Conservation (phyloP, 1,140 invertebrate species). For the Acromyrmex heyeri region DNA sequence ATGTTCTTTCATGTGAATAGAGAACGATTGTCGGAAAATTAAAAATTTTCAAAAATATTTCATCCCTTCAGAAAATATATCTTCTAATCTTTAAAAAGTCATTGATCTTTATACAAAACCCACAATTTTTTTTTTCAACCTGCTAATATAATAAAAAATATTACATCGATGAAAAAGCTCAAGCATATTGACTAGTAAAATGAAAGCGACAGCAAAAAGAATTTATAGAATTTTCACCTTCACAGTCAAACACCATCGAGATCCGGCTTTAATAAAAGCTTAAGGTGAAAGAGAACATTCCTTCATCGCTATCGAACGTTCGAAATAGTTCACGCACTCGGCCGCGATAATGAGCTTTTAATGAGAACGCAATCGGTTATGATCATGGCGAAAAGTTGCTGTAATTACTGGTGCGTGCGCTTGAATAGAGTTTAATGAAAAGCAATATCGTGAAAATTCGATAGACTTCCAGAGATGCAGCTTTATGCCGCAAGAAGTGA, state of each 20-base stretch:
- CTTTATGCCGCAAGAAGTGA: constrained; percentile 63
- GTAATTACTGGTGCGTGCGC: constrained; percentile 68
- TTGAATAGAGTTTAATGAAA: constrained; percentile 73
- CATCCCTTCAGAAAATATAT: not conserved
- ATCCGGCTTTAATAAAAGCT: constrained; percentile 70
- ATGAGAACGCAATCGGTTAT: constrained; percentile 71
- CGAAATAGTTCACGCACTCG: constrained; percentile 73
- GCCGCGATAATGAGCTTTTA: constrained; percentile 71
- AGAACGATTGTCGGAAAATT: not conserved
- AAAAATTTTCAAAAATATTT: not conserved
- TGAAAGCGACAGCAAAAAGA: constrained; percentile 27
- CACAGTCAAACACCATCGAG: constrained; percentile 44
- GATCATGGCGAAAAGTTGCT: constrained; percentile 63
- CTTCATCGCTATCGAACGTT: constrained; percentile 69
- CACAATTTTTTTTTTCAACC: not conserved
- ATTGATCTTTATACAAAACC: not conserved
- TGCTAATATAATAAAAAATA: not conserved
- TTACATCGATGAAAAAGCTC: constrained; percentile 29
- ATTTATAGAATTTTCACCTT: constrained; percentile 66
- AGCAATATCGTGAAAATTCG: constrained; percentile 72
- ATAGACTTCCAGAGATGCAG: constrained; percentile 55
- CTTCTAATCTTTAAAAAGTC: not conserved
- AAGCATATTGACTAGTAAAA: constrained; percentile 30
- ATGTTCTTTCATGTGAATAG: not conserved
- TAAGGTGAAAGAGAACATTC: constrained; percentile 67